These are phyloP conservation scores for Marmota monax DNA, from an alignment of 2,113 vertebrate species.

Conservation along the genomic window DNA sequence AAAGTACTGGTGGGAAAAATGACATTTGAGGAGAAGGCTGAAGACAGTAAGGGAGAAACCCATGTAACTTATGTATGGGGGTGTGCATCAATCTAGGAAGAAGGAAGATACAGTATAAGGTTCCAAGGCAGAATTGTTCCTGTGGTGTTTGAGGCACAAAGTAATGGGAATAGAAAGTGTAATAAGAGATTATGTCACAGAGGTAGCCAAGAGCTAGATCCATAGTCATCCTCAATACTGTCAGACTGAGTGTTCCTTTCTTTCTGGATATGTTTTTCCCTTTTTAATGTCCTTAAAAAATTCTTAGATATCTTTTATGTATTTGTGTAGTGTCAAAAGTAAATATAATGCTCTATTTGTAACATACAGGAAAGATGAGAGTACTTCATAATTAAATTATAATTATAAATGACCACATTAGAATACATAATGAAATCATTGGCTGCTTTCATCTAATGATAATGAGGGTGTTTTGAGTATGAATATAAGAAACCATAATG, in stretches of 20 bases:
- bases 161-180: background rate
- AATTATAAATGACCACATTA: background rate
- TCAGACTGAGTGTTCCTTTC: background rate
- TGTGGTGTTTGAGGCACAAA: background rate
- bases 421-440: background rate
- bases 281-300: background rate
- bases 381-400: constrained; percentile 3
- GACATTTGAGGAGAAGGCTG: background rate
- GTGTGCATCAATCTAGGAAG: background rate
- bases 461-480: background rate
- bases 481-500: background rate
- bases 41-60: background rate
- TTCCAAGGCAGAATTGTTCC: background rate
- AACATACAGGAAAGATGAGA: background rate
- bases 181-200: background rate
- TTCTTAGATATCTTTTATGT: background rate
- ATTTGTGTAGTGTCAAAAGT: background rate
- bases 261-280: background rate
- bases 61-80: too few species aligned
- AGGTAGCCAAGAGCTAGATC: background rate
- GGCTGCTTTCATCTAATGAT: background rate
- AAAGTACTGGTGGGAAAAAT: background rate
- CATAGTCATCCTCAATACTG: background rate
- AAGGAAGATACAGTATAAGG: background rate
- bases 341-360: constrained; percentile 22